Evolutionary conservation across 2,888 invertebrate genomes (phyloP).

Genomic region (Troides helena): DNA sequence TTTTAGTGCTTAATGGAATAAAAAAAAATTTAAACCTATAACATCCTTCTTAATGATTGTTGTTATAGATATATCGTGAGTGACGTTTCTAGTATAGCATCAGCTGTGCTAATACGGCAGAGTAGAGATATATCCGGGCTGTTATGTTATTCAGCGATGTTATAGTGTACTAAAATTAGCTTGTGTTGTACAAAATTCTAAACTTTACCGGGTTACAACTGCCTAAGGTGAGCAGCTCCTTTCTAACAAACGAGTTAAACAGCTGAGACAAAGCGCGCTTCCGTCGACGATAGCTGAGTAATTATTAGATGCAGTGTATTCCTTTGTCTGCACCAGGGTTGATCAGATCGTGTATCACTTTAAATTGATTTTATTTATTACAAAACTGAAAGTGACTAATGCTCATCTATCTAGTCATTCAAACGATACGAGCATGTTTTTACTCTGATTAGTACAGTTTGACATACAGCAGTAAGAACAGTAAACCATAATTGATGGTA

Average conservation of each 20-base stretch:
- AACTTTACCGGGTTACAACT: neutral
- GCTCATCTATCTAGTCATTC: neutral
- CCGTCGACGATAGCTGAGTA: conserved; percentile 6
- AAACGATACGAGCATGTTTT: no score
- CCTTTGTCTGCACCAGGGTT: neutral
- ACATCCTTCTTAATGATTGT: no score
- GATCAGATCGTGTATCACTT: neutral
- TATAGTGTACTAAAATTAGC: neutral
- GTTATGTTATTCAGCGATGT: no score
- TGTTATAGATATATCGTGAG: neutral
- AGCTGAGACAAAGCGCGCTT: conserved; percentile 6
- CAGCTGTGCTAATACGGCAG: neutral
- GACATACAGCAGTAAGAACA: no score
- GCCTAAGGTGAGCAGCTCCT: neutral
- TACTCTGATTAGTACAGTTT: no score
- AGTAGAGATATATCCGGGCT: neutral
- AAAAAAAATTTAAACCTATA: no score
- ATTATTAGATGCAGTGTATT: neutral
- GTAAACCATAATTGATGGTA: no score
- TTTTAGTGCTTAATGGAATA: no score
- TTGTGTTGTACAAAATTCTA: neutral
- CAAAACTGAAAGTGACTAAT: neutral
- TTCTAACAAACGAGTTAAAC: conserved; percentile 13
- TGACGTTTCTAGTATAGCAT: neutral
- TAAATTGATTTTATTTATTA: neutral